These are phyloP conservation scores for Drosophila nikananu DNA, from an alignment of 1,140 invertebrate genomes.

Conservation along the genomic window DNA sequence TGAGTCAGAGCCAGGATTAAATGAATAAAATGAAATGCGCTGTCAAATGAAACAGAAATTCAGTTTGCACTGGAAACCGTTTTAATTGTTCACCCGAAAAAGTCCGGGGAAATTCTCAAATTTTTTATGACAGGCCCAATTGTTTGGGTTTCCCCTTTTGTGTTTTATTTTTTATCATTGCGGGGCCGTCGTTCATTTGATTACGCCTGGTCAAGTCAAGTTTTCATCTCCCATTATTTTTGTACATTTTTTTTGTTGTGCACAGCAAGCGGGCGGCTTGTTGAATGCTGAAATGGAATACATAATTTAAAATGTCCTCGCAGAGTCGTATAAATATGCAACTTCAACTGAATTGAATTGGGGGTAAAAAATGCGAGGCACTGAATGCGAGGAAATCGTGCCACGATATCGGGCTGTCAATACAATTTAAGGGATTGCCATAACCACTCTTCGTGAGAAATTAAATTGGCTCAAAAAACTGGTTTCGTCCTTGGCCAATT, in stretches of 20 bases:
- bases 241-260: conserved; percentile 22
- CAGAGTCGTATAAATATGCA: conserved; percentile 43
- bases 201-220: conserved; percentile 46
- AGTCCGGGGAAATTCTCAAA: conserved; percentile 42
- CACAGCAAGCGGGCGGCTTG: conserved; percentile 11
- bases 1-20: conserved; percentile 41
- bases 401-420: conserved; percentile 19
- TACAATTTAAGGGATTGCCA: conserved; percentile 24
- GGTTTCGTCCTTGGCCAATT: conserved; percentile 45
- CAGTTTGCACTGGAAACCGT: conserved; percentile 18
- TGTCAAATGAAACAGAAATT: conserved; percentile 42
- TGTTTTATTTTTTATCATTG: conserved; percentile 7
- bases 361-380: not conserved
- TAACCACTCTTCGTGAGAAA: conserved; percentile 8
- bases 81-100: conserved; percentile 59
- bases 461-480: conserved; percentile 37
- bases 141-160: conserved; percentile 9
- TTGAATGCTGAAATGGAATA: conserved; percentile 58
- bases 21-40: conserved; percentile 38
- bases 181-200: conserved; percentile 64
- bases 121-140: conserved; percentile 53
- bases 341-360: conserved; percentile 23
- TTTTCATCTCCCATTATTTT: conserved; percentile 28
- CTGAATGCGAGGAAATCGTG: conserved; percentile 22
- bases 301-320: conserved; percentile 55